These are phyloP conservation scores for Blastobasis adustella DNA, from an alignment of 2,888 invertebrate species.

Conservation along the genomic window DNA sequence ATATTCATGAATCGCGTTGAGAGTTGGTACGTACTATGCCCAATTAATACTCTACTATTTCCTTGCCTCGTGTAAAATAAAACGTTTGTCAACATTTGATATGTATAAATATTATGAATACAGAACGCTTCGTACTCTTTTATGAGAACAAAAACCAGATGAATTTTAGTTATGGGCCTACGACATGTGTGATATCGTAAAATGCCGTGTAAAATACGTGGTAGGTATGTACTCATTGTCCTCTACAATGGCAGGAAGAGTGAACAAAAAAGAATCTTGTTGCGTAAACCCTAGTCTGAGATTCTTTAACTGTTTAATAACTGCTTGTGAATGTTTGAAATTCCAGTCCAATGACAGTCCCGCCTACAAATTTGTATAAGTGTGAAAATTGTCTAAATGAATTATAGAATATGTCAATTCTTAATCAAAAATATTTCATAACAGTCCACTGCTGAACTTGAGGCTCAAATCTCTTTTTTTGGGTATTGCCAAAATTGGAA, in stretches of 20 bases:
- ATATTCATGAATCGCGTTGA: too few relatives aligned
- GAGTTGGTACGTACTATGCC: too few relatives aligned
- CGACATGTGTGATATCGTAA: neutral
- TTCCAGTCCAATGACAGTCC: neutral
- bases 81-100: slow-evolving; percentile 23
- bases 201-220: slow-evolving; percentile 1
- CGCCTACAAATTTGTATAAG: neutral
- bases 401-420: too few relatives aligned
- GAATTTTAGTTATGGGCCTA: too few relatives aligned
- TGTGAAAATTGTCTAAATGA: neutral
- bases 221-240: slow-evolving; percentile 9
- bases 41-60: too few relatives aligned
- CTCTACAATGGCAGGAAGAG: slow-evolving; percentile 29
- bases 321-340: too few relatives aligned
- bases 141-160: too few relatives aligned
- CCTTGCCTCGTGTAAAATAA: slow-evolving; percentile 1
- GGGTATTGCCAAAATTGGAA: too few relatives aligned
- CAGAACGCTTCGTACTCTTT: too few relatives aligned
- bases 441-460: too few relatives aligned
- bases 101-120: neutral
- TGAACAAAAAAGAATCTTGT: slow-evolving; percentile 26
- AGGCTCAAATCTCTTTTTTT: too few relatives aligned
- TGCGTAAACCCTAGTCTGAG: slow-evolving; percentile 31
- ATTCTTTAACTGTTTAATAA: slow-evolving; percentile 23
- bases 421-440: too few relatives aligned